Evolutionary conservation across 1,140 invertebrate genomes (phyloP).

Genomic region (Yoshiicerus persimilis): DNA sequence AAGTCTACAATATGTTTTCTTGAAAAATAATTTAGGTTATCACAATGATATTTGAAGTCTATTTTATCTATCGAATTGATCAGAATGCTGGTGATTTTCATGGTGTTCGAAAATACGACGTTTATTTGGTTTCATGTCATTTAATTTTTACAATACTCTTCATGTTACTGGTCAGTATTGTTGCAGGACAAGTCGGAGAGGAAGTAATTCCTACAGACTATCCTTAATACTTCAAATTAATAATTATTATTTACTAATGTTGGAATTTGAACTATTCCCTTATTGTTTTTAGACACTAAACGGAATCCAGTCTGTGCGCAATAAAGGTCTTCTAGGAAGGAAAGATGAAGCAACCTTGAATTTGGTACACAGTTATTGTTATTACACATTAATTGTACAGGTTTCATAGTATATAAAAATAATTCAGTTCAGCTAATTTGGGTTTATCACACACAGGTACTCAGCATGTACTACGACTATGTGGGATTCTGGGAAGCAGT

Average conservation of each 20-base stretch:
- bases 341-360: neutral
- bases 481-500: conserved; percentile 26
- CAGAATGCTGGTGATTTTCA: neutral
- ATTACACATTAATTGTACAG: too few relatives aligned
- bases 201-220: neutral
- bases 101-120: neutral
- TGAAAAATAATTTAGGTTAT: neutral
- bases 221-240: too few relatives aligned
- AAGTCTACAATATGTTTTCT: neutral
- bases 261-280: neutral
- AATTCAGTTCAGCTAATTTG: neutral
- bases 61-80: neutral
- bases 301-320: neutral
- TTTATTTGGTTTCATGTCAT: neutral
- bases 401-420: too few relatives aligned
- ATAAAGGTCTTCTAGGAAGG: neutral
- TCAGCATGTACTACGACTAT: conserved; percentile 33
- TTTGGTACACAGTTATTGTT: neutral
- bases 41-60: neutral
- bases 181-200: neutral
- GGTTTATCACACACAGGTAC: neutral
- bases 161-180: neutral
- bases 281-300: neutral
- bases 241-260: too few relatives aligned
- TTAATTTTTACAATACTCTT: conserved; percentile 10